These are phyloP conservation scores for Potorous gilbertii DNA, from an alignment of 2,797 vertebrate species.

Conservation along the genomic window DNA sequence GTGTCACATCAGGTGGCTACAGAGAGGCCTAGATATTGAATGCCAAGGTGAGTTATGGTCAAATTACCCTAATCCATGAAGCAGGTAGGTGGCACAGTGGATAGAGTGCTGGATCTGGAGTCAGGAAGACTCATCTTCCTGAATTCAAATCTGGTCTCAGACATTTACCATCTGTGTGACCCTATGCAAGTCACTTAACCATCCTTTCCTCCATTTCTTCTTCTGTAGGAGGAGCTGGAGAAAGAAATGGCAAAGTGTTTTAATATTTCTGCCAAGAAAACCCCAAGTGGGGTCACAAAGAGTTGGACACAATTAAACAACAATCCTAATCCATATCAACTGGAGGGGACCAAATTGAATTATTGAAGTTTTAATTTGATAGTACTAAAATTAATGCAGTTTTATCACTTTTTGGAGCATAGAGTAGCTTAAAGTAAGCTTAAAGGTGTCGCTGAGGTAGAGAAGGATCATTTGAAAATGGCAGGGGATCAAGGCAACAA, in stretches of 20 bases:
- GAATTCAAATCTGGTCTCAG: background rate
- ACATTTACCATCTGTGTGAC: too few species aligned
- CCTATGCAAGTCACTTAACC: too few species aligned
- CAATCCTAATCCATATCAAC: background rate
- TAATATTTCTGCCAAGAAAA: background rate
- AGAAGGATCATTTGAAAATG: constrained; percentile 22
- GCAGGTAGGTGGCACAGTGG: background rate
- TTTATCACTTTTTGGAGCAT: background rate
- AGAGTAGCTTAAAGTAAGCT: background rate
- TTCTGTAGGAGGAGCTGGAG: background rate
- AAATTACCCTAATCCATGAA: background rate
- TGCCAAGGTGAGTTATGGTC: background rate
- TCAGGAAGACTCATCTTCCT: background rate
- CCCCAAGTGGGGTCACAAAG: background rate
- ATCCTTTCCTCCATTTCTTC: background rate
- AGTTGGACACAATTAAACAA: background rate
- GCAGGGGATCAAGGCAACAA: background rate
- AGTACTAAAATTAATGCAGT: background rate
- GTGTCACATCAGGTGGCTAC: background rate
- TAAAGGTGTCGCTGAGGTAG: background rate
- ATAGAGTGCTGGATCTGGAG: background rate
- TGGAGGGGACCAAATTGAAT: background rate
- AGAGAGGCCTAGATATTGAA: background rate
- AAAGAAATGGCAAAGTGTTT: background rate
- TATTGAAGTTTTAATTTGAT: background rate